Conservation (phyloP, 2,797 vertebrate species). For the Sebastiscus albofasciatus region DNA sequence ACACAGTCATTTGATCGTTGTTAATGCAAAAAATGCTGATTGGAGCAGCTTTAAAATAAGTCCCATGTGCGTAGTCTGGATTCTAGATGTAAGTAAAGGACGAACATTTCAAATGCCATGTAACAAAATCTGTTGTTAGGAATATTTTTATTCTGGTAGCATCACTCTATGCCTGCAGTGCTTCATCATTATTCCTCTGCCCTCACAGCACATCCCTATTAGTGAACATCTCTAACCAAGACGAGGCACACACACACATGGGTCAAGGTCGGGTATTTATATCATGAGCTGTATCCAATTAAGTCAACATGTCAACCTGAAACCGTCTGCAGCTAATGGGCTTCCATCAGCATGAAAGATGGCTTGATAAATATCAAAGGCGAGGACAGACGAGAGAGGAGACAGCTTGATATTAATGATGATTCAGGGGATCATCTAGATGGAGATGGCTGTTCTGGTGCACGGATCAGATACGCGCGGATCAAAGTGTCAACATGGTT, state of each 20-base stretch:
- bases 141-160: constrained; percentile 2
- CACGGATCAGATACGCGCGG: constrained; percentile 43
- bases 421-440: constrained; percentile 39
- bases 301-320: constrained; percentile 68
- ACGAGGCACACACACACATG: neutral
- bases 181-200: constrained; percentile 17
- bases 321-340: constrained; percentile 72
- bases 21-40: neutral
- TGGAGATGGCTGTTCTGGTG: constrained; percentile 41
- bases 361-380: constrained; percentile 76
- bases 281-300: constrained; percentile 62
- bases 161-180: neutral
- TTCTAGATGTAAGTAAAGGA: neutral
- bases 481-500: constrained; percentile 72
- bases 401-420: constrained; percentile 50
- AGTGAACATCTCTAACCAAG: constrained; percentile 20
- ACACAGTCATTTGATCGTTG: no score
- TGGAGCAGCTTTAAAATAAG: neutral
- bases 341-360: constrained; percentile 67
- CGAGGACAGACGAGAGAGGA: constrained; percentile 42
- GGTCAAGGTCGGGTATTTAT: constrained; percentile 65
- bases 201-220: neutral
- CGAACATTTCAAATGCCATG: neutral
- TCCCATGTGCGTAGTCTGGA: neutral
- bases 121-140: neutral